A percentile compares a stretch with the other conserved stretches of the same genome.
phyloP scores from a whole-genome alignment of 2,888 invertebrate species.

The Drosophila barbarae region DNA sequence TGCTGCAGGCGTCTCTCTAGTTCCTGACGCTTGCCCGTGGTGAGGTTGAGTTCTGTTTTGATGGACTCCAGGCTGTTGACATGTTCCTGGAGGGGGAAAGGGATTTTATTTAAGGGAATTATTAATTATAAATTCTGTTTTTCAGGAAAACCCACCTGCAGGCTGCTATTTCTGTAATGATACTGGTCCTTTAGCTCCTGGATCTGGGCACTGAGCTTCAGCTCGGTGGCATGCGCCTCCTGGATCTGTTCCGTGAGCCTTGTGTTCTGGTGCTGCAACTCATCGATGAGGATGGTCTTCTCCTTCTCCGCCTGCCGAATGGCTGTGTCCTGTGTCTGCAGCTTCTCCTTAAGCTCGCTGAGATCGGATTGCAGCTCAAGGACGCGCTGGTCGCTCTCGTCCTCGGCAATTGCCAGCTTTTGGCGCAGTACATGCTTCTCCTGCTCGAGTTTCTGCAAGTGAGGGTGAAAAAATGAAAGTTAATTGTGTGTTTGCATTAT shows the following conservation, averaged over 20 bases:
- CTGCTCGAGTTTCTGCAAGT: slow-evolving; percentile 91
- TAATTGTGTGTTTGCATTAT: slow-evolving; percentile 27
- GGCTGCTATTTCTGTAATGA: slow-evolving; percentile 87
- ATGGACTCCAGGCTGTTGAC: slow-evolving; percentile 93
- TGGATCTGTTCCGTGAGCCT: slow-evolving; percentile 91
- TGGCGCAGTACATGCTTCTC: slow-evolving; percentile 93
- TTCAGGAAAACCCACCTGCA: slow-evolving; percentile 80
- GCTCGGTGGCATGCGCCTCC: slow-evolving; percentile 89
- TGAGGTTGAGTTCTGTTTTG: slow-evolving; percentile 91
- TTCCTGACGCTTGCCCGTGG: slow-evolving; percentile 90
- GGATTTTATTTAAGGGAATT: not conserved
- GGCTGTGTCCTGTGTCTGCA: slow-evolving; percentile 83
- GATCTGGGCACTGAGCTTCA: slow-evolving; percentile 89
- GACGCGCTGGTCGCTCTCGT: slow-evolving; percentile 92
- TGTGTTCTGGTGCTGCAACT: slow-evolving; percentile 93
- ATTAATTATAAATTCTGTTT: too few species aligned
- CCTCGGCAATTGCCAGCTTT: slow-evolving; percentile 90
- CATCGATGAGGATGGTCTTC: slow-evolving; percentile 88
- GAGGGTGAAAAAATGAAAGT: slow-evolving; percentile 33
- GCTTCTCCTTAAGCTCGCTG: slow-evolving; percentile 87
- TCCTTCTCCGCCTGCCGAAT: slow-evolving; percentile 84
- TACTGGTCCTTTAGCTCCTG: slow-evolving; percentile 91
- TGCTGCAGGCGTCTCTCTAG: slow-evolving; percentile 89
- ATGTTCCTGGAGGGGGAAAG: slow-evolving; percentile 84
- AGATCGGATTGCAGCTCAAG: slow-evolving; percentile 94